phyloP scores from a whole-genome alignment of 2,797 vertebrate genomes.

The Glyptemys insculpta region DNA sequence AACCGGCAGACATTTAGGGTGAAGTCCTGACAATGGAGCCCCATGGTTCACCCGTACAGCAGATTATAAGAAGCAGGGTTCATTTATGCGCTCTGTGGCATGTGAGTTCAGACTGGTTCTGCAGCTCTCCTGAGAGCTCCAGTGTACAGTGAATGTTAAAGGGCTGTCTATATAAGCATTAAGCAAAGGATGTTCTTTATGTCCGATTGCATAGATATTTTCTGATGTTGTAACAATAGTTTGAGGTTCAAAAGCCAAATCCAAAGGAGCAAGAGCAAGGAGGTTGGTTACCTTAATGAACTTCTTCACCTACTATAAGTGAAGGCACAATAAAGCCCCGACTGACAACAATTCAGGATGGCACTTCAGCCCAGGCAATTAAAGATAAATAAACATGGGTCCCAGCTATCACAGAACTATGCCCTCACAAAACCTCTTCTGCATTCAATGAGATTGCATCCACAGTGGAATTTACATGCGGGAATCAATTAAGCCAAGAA shows the following conservation, averaged over 20 bases:
- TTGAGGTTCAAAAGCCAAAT: neutral
- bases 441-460: neutral
- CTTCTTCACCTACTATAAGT: neutral
- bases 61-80: neutral
- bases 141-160: neutral
- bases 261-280: neutral
- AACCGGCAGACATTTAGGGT: neutral
- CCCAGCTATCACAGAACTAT: neutral
- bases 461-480: too few relatives aligned
- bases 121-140: neutral
- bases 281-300: neutral
- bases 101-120: neutral
- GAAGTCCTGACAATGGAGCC: neutral
- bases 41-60: rapidly evolving
- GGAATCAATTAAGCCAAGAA: neutral
- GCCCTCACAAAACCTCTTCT: neutral
- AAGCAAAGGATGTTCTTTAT: neutral
- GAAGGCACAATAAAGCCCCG: neutral
- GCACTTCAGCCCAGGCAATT: neutral
- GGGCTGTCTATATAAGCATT: neutral
- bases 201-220: neutral
- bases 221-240: neutral
- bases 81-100: neutral
- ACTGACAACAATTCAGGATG: neutral
- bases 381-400: neutral